Conservation (phyloP, 2,797 vertebrate species). For the Micromesistius poutassou region DNA sequence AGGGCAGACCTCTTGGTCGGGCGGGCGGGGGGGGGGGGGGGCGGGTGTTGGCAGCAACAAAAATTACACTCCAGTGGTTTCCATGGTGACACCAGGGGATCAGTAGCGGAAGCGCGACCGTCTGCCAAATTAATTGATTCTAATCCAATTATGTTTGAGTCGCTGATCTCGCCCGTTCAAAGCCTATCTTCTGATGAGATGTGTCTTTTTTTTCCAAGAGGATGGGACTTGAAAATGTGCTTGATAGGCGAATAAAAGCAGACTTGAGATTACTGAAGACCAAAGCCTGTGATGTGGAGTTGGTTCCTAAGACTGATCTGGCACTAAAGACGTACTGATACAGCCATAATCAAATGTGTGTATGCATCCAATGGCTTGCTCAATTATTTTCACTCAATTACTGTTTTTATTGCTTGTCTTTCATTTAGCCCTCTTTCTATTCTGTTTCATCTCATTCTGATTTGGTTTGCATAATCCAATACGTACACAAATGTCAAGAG, state of each 20-base stretch:
- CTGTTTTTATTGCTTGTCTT: background rate
- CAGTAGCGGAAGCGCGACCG: background rate
- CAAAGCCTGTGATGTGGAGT: background rate
- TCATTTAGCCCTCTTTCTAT: background rate
- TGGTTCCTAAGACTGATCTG: background rate
- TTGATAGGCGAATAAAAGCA: background rate
- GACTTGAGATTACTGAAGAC: background rate
- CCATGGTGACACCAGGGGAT: background rate
- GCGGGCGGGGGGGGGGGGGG: too few relatives aligned
- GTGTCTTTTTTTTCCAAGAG: background rate
- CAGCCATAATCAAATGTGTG: background rate
- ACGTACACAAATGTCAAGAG: background rate
- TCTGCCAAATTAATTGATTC: background rate
- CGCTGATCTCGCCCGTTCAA: background rate
- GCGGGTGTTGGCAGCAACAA: background rate
- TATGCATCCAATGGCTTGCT: background rate
- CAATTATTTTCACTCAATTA: too few relatives aligned
- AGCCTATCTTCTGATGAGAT: background rate
- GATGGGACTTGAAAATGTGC: background rate
- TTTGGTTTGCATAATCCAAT: background rate
- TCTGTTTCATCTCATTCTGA: background rate
- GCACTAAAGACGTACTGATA: background rate
- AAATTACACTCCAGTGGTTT: background rate
- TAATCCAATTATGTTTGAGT: background rate
- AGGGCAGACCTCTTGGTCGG: too few relatives aligned